Evolutionary conservation across 2,888 invertebrate species (phyloP).

Genomic region (Xanthia icteritia): DNA sequence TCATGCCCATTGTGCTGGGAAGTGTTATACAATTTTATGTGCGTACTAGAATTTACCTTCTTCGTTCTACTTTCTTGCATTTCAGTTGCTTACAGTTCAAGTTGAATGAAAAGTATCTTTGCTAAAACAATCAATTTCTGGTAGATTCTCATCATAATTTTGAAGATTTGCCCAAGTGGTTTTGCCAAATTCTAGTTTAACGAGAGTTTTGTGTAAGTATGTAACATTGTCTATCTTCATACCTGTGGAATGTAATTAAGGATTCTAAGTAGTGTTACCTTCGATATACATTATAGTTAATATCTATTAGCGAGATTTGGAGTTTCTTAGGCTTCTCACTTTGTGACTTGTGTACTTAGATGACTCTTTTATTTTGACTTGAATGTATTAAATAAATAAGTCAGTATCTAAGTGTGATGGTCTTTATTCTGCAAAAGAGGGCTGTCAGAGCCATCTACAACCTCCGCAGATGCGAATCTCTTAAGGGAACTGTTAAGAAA

Average conservation of each 20-base stretch:
- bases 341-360: slow-evolving; percentile 23
- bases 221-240: background rate
- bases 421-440: too few species aligned
- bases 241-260: slow-evolving; percentile 9
- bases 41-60: background rate
- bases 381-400: background rate
- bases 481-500: too few species aligned
- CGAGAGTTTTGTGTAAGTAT: background rate
- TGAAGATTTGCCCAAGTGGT: background rate
- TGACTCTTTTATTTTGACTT: slow-evolving; percentile 13
- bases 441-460: too few species aligned
- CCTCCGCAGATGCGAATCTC: too few species aligned
- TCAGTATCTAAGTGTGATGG: background rate
- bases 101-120: background rate
- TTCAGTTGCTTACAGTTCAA: background rate
- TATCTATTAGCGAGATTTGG: slow-evolving; percentile 38
- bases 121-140: background rate
- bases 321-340: slow-evolving; percentile 37
- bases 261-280: slow-evolving; percentile 37
- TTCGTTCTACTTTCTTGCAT: slow-evolving; percentile 8
- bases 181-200: background rate
- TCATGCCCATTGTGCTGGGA: slow-evolving; percentile 20
- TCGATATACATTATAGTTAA: slow-evolving; percentile 22
- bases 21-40: slow-evolving; percentile 26
- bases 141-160: background rate